Base-by-base conservation (phyloP, 2,113 vertebrate genomes). In the Aldabrachelys gigantea region DNA sequence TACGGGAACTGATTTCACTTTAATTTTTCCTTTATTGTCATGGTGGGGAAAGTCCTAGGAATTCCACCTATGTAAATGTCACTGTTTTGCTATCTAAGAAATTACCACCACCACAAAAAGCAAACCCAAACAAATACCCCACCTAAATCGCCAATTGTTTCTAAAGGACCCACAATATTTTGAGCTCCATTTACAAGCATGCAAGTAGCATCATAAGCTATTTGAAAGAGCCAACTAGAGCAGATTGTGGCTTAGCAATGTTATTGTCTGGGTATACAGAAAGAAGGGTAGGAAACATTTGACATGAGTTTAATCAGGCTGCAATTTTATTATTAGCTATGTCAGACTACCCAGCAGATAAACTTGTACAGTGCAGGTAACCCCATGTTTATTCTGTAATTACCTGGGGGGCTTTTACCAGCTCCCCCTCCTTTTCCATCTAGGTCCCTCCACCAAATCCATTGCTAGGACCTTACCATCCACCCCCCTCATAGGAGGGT, bases 191-290 rank as follows among this genome's bases (percentile, higher is more conserved):
- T 72, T 72, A 72, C 65, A 69, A 69, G 22, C 38, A 53, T 56
- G 29, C 24, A 78, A 2, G 19, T 72, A 21, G 21, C 17, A 72
- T 38, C n/a, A 38, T 72, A 72, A 72, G 21, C 65, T 72, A 35
- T 47, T 14, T 75, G 79, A 44, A 80, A 52, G 25, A 22, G 52
- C 17, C 47, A 90, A 21, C 47, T 85, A n/a, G 59, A 93, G 72
- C 0, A 0, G 47, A 57, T 82, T 0, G 4, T 49, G 54, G 75
- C 44, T 65, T 69, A 89, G 78, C 53, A 16, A 54, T 54, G 21
- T 54, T 54, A 54, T 22, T 54, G 53, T 22, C 53, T 54, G 53
- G 53, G 21, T 54, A 54, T 9, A 54, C 53, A 54, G 53, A 54
- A 54, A 54, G 52, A 21, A 53, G 8, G 53, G 9, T 8, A 54